Percentiles rank a stretch among this genome's conserved stretches.
These are phyloP conservation scores for Pachycephus smyrnensis DNA, from an alignment of 2,888 invertebrate genomes.

Conservation along the genomic window DNA sequence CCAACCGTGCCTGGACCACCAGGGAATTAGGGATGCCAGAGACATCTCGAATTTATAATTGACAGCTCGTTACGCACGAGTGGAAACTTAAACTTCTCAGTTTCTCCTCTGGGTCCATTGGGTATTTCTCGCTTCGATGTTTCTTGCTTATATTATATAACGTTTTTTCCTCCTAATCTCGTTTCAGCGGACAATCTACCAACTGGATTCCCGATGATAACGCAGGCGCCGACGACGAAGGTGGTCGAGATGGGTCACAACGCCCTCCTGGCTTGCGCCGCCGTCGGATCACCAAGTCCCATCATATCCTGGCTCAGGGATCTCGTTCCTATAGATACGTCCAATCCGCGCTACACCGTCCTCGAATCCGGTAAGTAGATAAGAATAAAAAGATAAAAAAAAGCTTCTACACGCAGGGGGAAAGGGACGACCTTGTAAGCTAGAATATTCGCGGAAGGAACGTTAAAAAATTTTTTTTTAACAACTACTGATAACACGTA, in stretches of 20 bases:
- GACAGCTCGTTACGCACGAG: constrained; percentile 21
- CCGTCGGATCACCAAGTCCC: constrained; percentile 85
- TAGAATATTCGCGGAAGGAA: not conserved
- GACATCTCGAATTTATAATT: constrained; percentile 29
- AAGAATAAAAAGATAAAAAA: not conserved
- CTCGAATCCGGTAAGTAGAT: constrained; percentile 79
- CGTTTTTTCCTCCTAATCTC: constrained; percentile 35
- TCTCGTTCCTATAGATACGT: constrained; percentile 87
- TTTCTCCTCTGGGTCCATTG: not conserved
- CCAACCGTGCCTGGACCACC: constrained; percentile 13
- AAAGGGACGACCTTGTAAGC: not conserved
- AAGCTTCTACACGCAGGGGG: no score
- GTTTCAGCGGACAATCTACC: constrained; percentile 87
- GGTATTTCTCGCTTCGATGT: not conserved
- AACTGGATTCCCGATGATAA: constrained; percentile 90
- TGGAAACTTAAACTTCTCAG: not conserved
- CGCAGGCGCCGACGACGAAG: constrained; percentile 88
- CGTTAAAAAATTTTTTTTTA: not conserved
- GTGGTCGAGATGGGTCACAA: constrained; percentile 97
- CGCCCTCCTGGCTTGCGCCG: constrained; percentile 89
- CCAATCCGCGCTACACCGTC: constrained; percentile 86
- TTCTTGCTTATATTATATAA: not conserved
- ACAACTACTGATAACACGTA: not conserved
- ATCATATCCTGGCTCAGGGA: constrained; percentile 95
- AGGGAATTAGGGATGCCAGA: not conserved